A percentile compares a stretch with the other conserved stretches of the same genome.
These are phyloP conservation scores for Alca torda DNA, from an alignment of 2,797 vertebrate genomes.

Conservation along the genomic window DNA sequence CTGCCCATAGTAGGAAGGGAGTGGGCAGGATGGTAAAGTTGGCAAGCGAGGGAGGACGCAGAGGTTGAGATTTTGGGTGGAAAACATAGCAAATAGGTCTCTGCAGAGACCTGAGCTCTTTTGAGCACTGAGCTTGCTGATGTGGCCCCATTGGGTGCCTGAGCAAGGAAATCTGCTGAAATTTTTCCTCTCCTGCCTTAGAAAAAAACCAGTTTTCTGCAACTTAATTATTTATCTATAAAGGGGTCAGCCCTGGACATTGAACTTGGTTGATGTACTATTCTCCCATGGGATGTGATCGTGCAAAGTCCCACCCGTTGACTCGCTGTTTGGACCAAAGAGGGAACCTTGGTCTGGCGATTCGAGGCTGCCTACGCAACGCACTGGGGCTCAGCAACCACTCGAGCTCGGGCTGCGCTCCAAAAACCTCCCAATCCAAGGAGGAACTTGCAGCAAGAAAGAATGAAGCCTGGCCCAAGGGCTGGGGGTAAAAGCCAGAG, in stretches of 20 bases:
- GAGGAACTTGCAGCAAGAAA: background rate
- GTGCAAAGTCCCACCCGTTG: background rate
- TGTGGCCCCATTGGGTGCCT: background rate
- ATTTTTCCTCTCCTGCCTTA: background rate
- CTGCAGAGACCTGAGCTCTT: background rate
- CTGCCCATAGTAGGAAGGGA: background rate
- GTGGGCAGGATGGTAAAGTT: background rate
- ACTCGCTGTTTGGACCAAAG: background rate
- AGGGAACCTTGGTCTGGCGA: background rate
- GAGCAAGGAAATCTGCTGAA: background rate
- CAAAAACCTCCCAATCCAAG: background rate
- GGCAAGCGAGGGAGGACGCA: background rate
- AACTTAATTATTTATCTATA: background rate
- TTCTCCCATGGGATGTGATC: background rate
- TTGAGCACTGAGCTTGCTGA: background rate
- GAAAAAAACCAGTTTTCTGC: background rate
- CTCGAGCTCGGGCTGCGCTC: background rate
- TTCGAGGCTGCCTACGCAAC: background rate
- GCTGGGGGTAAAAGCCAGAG: background rate
- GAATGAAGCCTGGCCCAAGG: background rate
- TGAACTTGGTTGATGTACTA: background rate
- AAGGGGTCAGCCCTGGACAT: background rate
- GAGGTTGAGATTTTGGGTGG: background rate
- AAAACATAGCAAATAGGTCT: background rate
- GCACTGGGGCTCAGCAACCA: background rate